These are phyloP conservation scores for Tachina fera DNA, from an alignment of 2,888 invertebrate species.

Conservation along the genomic window DNA sequence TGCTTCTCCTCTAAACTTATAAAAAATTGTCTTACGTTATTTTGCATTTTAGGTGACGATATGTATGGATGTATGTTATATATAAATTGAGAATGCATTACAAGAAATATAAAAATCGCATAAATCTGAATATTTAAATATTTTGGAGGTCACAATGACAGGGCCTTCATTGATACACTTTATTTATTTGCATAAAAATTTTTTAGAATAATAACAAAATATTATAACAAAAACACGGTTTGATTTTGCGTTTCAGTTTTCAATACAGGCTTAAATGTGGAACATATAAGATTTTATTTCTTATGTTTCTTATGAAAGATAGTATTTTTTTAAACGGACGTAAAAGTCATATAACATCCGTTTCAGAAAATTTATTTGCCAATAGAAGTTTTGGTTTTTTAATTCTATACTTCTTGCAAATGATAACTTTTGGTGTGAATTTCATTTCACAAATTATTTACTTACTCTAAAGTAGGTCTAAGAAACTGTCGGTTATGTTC, in stretches of 20 bases:
- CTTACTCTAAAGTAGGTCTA: no score
- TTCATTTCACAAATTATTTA: no score
- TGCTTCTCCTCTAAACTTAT: no score
- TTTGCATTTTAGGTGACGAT: no score
- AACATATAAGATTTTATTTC: background rate
- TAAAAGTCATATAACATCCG: conserved; percentile 52
- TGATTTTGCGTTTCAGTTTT: background rate
- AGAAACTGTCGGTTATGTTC: no score
- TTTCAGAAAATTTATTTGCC: conserved; percentile 19
- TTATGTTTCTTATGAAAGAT: background rate
- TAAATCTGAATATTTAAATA: background rate
- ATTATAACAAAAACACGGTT: no score
- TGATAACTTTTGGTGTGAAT: no score
- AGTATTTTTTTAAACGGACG: conserved; percentile 19
- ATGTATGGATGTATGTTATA: no score
- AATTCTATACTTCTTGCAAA: no score
- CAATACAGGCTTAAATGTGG: background rate
- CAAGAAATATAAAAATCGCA: no score
- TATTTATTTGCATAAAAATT: conserved; percentile 31
- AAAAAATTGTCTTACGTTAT: no score
- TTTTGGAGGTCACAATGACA: conserved; percentile 2
- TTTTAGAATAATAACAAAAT: background rate
- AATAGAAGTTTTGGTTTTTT: background rate
- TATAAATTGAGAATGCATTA: no score
- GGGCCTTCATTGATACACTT: conserved; percentile 42